These are phyloP conservation scores for Octopus sinensis DNA, from an alignment of 1,140 invertebrate genomes.

Conservation along the genomic window DNA sequence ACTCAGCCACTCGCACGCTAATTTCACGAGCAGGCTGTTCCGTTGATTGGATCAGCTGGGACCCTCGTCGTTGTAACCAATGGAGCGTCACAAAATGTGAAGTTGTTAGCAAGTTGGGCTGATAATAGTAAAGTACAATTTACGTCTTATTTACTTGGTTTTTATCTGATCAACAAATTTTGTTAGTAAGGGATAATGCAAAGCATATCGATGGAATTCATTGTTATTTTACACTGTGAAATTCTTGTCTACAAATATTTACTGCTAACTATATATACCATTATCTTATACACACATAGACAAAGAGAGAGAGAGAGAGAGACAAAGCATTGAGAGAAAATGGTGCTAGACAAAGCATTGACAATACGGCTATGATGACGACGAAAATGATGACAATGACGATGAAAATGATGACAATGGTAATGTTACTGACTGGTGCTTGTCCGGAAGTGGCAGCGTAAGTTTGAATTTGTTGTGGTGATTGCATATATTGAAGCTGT, in stretches of 20 bases:
- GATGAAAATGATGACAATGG: not conserved
- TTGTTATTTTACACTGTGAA: no score
- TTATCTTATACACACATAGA: not conserved
- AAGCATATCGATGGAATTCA: no score
- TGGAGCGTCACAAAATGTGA: no score
- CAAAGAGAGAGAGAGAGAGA: not conserved
- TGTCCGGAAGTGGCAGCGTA: not conserved
- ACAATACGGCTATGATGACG: not conserved
- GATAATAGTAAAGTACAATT: no score
- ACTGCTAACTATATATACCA: not conserved
- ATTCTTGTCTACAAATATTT: not conserved
- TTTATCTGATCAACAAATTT: no score
- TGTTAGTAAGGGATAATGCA: no score
- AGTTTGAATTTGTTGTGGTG: slow-evolving; percentile 12
- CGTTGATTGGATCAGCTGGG: no score
- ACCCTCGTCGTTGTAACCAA: no score
- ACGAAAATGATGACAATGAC: not conserved
- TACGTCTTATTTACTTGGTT: no score
- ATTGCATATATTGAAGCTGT: slow-evolving; percentile 24
- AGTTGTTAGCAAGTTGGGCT: no score
- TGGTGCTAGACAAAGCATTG: not conserved
- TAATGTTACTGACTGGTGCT: not conserved
- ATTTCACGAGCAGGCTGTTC: no score
- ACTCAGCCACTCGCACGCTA: no score
- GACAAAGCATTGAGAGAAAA: not conserved